Percentiles rank a stretch among this genome's conserved stretches.
Evolutionary conservation across 2,113 vertebrate genomes (phyloP).

Genomic region (Myxocyprinus asiaticus): DNA sequence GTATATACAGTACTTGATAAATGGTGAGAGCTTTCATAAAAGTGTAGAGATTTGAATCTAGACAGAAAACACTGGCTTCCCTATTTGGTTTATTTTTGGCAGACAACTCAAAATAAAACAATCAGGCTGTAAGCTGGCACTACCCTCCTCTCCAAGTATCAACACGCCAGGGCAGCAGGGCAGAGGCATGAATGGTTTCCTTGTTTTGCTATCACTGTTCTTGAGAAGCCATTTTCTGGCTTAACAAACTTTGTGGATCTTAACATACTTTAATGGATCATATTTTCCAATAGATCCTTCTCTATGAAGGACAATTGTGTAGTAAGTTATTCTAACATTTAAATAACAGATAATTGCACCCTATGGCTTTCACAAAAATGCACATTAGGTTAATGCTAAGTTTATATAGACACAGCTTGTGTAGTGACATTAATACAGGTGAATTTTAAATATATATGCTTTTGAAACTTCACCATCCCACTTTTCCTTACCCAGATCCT

Average conservation of each 20-base stretch:
- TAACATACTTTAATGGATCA: background rate
- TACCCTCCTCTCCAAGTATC: constrained; percentile 9
- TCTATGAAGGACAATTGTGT: too few species aligned
- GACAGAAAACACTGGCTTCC: too few species aligned
- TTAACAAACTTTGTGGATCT: background rate
- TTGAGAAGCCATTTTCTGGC: constrained; percentile 10
- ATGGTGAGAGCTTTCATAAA: background rate
- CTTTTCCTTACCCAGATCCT: constrained; percentile 26
- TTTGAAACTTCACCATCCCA: constrained; percentile 3
- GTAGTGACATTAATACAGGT: too few species aligned
- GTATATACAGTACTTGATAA: too few species aligned
- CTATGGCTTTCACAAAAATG: background rate
- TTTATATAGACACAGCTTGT: too few species aligned
- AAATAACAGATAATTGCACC: background rate
- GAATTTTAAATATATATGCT: background rate
- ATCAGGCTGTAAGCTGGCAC: background rate
- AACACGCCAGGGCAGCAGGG: constrained; percentile 1
- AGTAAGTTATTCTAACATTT: background rate
- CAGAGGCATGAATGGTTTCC: constrained; percentile 12
- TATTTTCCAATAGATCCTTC: background rate
- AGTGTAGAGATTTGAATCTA: background rate
- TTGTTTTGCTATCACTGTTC: constrained; percentile 10
- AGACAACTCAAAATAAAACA: background rate
- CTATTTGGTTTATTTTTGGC: background rate
- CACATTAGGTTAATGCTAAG: too few species aligned